Conservation (phyloP, 2,797 vertebrate genomes). For the Onychomys torridus region DNA sequence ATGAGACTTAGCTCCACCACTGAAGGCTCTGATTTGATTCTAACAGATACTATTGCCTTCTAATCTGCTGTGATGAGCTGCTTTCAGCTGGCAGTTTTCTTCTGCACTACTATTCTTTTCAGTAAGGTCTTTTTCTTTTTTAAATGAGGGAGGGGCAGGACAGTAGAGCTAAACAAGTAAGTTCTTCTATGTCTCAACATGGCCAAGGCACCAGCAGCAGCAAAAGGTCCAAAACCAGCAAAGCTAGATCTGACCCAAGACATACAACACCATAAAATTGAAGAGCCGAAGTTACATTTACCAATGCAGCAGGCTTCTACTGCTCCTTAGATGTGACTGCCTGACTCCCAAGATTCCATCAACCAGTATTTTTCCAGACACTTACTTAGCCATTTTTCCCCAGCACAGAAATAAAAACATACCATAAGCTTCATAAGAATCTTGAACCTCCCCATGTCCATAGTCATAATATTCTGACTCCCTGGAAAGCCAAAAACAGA, state of each 20-base stretch:
- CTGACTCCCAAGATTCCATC: not conserved
- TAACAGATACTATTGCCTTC: not conserved
- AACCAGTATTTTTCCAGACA: slow-evolving; percentile 18
- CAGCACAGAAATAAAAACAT: slow-evolving; percentile 84
- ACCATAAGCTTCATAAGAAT: slow-evolving; percentile 97
- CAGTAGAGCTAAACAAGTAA: not conserved
- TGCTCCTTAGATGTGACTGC: not conserved
- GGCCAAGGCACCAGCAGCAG: not conserved
- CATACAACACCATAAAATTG: not conserved
- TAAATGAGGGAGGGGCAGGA: not conserved
- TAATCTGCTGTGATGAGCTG: not conserved
- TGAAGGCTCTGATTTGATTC: not conserved
- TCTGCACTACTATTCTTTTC: slow-evolving; percentile 41
- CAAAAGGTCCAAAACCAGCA: slow-evolving; percentile 6
- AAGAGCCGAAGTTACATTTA: not conserved
- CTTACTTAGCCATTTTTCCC: slow-evolving; percentile 57
- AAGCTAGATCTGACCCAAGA: not conserved
- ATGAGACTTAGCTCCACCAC: not conserved
- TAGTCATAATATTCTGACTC: slow-evolving; percentile 99
- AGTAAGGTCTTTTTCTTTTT: not conserved
- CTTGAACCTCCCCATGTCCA: slow-evolving; percentile 96
- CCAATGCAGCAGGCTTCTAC: not conserved
- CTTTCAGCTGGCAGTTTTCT: not conserved
- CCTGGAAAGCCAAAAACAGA: slow-evolving; percentile 86
- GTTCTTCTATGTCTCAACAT: slow-evolving; percentile 7